Percentiles rank a stretch among this genome's conserved stretches.
Conservation (phyloP, 2,113 vertebrate species). For the Merops nubicus region DNA sequence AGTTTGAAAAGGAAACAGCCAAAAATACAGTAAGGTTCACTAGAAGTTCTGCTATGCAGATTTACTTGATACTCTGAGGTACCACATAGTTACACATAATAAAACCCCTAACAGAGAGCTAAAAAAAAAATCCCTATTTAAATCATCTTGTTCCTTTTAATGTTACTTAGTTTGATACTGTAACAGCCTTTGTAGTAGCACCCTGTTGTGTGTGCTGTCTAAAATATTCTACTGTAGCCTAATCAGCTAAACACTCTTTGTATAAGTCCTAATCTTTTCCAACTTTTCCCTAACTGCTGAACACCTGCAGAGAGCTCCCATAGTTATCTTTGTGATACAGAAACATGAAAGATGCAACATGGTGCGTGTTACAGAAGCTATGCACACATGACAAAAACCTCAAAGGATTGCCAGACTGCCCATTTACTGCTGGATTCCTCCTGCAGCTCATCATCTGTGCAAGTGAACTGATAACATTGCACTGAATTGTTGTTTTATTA, state of each 20-base stretch:
- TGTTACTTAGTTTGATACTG: constrained; percentile 4
- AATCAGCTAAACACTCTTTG: constrained; percentile 33
- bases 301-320: neutral
- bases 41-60: neutral
- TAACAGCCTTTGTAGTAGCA: constrained; percentile 7
- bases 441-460: neutral
- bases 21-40: neutral
- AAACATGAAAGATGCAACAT: neutral
- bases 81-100: neutral
- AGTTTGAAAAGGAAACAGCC: neutral
- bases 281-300: constrained; percentile 11
- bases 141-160: constrained; percentile 16
- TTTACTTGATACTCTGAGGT: neutral
- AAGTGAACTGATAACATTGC: neutral
- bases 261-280: constrained; percentile 21
- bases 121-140: neutral
- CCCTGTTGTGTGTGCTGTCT: constrained; percentile 6
- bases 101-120: neutral
- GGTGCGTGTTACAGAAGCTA: neutral
- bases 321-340: neutral
- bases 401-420: neutral
- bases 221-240: neutral
- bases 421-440: neutral
- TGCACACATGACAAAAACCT: neutral
- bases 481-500: neutral